These are phyloP conservation scores for Dione juno DNA, from an alignment of 2,888 invertebrate species.

Conservation along the genomic window DNA sequence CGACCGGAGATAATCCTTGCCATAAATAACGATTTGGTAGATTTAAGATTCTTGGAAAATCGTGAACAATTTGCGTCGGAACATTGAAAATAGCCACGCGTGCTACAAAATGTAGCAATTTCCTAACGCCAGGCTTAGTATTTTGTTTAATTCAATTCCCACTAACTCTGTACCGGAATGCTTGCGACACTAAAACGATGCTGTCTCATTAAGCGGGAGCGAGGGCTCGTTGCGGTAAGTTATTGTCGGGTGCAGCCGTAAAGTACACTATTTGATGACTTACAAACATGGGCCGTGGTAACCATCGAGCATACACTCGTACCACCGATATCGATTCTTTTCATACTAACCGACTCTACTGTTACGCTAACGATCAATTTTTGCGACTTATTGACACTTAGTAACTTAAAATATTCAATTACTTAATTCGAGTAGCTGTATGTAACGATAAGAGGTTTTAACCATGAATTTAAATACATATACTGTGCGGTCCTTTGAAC, in stretches of 20 bases:
- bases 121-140: constrained; percentile 30
- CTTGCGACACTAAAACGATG: constrained; percentile 71
- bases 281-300: constrained; percentile 54
- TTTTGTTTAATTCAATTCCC: constrained; percentile 27
- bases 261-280: constrained; percentile 74
- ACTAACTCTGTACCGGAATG: constrained; percentile 58
- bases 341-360: constrained; percentile 29
- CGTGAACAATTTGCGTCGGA: constrained; percentile 34
- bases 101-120: constrained; percentile 33
- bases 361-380: constrained; percentile 46
- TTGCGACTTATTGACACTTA: constrained; percentile 39
- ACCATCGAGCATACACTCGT: constrained; percentile 32
- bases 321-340: constrained; percentile 29
- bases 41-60: constrained; percentile 26
- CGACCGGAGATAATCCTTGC: constrained; percentile 27
- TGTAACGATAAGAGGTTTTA: constrained; percentile 12
- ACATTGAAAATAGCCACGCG: constrained; percentile 29
- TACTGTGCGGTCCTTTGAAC: constrained; percentile 12
- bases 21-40: constrained; percentile 20
- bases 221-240: constrained; percentile 74
- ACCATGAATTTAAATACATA: background rate
- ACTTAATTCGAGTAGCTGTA: constrained; percentile 56
- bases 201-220: constrained; percentile 76
- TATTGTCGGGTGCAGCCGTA: constrained; percentile 70
- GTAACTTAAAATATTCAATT: constrained; percentile 50